Evolutionary conservation across 2,113 vertebrate species (phyloP).

Genomic region (Reinhardtius hippoglossoides): DNA sequence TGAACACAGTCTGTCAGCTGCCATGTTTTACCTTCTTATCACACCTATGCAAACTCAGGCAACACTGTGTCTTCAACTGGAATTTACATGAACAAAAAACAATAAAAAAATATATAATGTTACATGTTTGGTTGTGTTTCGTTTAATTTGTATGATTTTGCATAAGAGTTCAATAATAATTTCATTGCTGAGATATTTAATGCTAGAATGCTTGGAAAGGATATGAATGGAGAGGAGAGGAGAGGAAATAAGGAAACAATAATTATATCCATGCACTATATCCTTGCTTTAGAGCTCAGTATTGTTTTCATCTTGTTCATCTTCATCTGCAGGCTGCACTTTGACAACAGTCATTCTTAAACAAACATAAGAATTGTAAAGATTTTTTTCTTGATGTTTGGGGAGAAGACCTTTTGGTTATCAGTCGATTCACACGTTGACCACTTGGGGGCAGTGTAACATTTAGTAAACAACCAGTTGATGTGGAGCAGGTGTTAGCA

Average conservation of each 20-base stretch:
- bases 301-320: too few species aligned
- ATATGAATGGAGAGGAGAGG: too few species aligned
- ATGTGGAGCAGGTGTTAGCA: not conserved
- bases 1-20: conserved; percentile 36
- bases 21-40: conserved; percentile 50
- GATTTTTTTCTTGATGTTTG: too few species aligned
- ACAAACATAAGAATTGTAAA: too few species aligned
- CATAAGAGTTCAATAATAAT: too few species aligned
- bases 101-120: conserved; percentile 38
- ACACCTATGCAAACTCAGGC: conserved; percentile 78
- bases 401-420: not conserved
- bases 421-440: not conserved
- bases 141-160: not conserved
- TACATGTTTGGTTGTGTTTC: conserved; percentile 8
- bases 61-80: conserved; percentile 64
- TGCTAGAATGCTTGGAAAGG: too few species aligned
- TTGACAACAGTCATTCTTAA: too few species aligned
- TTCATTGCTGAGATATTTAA: too few species aligned
- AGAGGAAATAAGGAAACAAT: too few species aligned
- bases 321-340: too few species aligned
- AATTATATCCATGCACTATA: too few species aligned
- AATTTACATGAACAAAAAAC: conserved; percentile 52
- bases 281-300: too few species aligned
- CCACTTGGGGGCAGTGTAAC: conserved; percentile 29
- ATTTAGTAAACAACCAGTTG: not conserved